phyloP scores from a whole-genome alignment of 2,113 vertebrate genomes.

The Perca fluviatilis region DNA sequence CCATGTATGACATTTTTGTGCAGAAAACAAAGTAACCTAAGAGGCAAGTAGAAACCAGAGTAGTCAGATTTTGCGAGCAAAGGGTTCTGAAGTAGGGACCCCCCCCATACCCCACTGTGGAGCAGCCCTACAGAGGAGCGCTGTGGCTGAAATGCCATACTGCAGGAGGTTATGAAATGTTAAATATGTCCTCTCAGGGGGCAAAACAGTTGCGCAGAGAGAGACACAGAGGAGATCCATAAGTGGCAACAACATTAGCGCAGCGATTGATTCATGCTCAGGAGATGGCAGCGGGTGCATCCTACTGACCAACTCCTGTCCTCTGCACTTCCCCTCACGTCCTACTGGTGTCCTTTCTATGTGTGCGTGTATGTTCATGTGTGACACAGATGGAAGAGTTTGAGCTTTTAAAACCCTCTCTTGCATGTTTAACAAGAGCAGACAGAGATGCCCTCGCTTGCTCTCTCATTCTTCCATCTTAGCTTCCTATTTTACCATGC shows the following conservation, averaged over 20 bases:
- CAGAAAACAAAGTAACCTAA: background rate
- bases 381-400: constrained; percentile 3
- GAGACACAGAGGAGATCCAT: constrained; percentile 24
- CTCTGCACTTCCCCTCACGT: constrained; percentile 20
- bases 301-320: constrained; percentile 28
- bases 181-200: constrained; percentile 58
- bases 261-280: constrained; percentile 59
- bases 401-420: constrained; percentile 46
- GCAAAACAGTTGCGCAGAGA: constrained; percentile 16
- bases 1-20: background rate
- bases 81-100: constrained; percentile 10
- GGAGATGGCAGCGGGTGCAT: constrained; percentile 41
- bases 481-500: background rate
- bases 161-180: constrained; percentile 72
- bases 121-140: constrained; percentile 15
- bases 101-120: background rate
- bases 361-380: constrained; percentile 1
- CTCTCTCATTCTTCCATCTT: constrained; percentile 4
- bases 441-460: constrained; percentile 19
- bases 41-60: background rate
- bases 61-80: background rate
- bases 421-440: constrained; percentile 44
- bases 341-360: constrained; percentile 23
- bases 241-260: constrained; percentile 56
- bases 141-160: constrained; percentile 60